Evolutionary conservation across 2,113 vertebrate species (phyloP), one percentile per base, ranked within the genome.

Genomic region (Pyxicephalus adspersus): DNA sequence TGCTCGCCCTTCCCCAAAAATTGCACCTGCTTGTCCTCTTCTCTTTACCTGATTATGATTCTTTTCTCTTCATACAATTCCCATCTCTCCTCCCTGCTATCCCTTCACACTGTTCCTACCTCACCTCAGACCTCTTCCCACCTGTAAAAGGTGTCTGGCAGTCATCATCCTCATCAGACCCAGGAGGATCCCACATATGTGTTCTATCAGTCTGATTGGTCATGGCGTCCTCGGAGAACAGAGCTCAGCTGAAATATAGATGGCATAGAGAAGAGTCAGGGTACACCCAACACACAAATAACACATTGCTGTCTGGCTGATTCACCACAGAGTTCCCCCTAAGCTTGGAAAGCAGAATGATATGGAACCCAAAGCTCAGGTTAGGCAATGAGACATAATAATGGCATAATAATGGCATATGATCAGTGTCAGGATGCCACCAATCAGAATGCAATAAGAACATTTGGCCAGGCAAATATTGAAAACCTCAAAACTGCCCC

Each of bases 81-180:
- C 67, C 3, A n/a, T 9, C 65, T 34, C 22, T 26, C 9, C 7
- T 26, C 22, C 60, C 26, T 4, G 6, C 13, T n/a, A n/a, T n/a
- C 18, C 65, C 34, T 38, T 18, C 2, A 3, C 23, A 19, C 8
- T 11, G 5, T 25, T 18, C 16, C 19, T 34, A 11, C n/a, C 29
- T 67, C 23, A 51, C 34, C 3, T 52, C 23, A 28, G 22, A 15
- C 52, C n/a, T 25, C 29, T 55, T 15, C 57, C 23, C 60, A 79
- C 77, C 77, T 60, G 64, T 29, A 18, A 61, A 68, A 45, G 64
- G 76, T 57, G 29, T 55, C 17, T 55, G 63, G 38, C 52, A 57
- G 2, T 25, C 52, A 6, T 67, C 64, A 2, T 72, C 78, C 17
- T 71, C 52, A 28, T 79, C 77, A 0, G 78, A 80, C 17, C 23